A percentile compares a stretch with the other conserved stretches of the same genome.
phyloP scores from a whole-genome alignment of 1,140 invertebrate genomes.

The Tetramorium simillimum region DNA sequence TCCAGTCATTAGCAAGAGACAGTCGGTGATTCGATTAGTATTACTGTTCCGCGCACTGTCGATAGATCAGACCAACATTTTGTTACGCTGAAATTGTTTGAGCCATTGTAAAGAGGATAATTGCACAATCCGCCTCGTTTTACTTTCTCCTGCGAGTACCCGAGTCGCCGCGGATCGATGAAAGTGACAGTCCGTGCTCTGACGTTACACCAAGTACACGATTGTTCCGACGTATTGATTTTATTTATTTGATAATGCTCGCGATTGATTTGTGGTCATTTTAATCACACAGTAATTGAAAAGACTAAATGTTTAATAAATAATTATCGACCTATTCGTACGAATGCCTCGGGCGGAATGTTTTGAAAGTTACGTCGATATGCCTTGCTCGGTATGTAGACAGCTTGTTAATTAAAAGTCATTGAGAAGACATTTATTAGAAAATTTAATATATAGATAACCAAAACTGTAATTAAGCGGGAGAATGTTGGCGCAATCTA shows the following conservation, averaged over 20 bases:
- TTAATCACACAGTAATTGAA: background rate
- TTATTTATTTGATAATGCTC: background rate
- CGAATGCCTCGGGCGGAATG: background rate
- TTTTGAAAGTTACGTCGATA: background rate
- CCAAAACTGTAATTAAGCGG: background rate
- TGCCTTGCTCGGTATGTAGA: background rate
- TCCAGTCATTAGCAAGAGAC: background rate
- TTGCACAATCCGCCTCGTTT: constrained; percentile 69
- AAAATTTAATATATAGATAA: background rate
- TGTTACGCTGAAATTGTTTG: constrained; percentile 54
- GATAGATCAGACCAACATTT: background rate
- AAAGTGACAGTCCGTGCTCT: constrained; percentile 69
- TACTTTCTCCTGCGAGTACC: constrained; percentile 70
- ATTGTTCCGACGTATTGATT: constrained; percentile 22
- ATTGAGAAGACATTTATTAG: background rate
- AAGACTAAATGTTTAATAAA: background rate
- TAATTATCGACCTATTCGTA: background rate
- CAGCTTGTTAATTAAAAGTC: background rate
- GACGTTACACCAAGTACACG: constrained; percentile 40
- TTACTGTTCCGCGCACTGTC: background rate
- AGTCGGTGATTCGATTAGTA: background rate
- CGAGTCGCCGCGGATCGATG: constrained; percentile 44
- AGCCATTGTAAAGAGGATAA: constrained; percentile 52
- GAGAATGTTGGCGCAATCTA: background rate
- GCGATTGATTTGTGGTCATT: background rate